phyloP scores from a whole-genome alignment of 1,140 invertebrate species.

The Drosophila tropicalis region DNA sequence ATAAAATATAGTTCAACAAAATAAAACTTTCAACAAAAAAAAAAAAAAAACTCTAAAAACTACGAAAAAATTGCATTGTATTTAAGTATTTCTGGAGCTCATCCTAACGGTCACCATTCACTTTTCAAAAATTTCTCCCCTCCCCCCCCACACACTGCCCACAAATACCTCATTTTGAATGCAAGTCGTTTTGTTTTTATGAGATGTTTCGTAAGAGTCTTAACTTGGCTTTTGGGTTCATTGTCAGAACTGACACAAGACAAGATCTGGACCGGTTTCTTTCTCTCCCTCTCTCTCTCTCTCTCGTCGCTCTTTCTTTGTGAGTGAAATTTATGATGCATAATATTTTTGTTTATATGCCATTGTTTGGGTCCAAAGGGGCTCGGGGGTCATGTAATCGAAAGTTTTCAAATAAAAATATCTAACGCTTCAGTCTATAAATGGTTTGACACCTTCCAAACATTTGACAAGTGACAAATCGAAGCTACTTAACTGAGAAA shows the following conservation, averaged over 20 bases:
- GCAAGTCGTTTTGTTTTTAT: constrained; percentile 34
- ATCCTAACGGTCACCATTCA: constrained; percentile 53
- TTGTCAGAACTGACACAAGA: constrained; percentile 60
- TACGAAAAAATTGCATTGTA: constrained; percentile 61
- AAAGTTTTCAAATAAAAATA: constrained; percentile 36
- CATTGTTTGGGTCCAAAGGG: constrained; percentile 47
- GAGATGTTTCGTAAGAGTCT: constrained; percentile 63
- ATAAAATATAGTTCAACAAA: constrained; percentile 62
- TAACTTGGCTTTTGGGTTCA: constrained; percentile 56
- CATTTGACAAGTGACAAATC: too few species aligned
- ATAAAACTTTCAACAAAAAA: constrained; percentile 62
- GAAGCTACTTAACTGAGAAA: background rate
- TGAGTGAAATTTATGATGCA: constrained; percentile 77
- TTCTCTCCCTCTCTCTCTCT: background rate
- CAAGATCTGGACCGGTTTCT: constrained; percentile 31
- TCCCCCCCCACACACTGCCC: constrained; percentile 39
- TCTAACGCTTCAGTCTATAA: background rate
- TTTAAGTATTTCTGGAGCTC: constrained; percentile 24
- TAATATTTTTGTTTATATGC: constrained; percentile 60
- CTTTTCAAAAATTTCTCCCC: constrained; percentile 21
- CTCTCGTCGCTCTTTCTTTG: background rate
- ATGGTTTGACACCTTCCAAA: too few species aligned
- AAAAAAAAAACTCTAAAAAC: constrained; percentile 57
- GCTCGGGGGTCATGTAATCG: constrained; percentile 35
- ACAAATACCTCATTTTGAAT: constrained; percentile 38